Evolutionary conservation across 2,888 invertebrate species (phyloP).

Genomic region (Terebella lapidaria): DNA sequence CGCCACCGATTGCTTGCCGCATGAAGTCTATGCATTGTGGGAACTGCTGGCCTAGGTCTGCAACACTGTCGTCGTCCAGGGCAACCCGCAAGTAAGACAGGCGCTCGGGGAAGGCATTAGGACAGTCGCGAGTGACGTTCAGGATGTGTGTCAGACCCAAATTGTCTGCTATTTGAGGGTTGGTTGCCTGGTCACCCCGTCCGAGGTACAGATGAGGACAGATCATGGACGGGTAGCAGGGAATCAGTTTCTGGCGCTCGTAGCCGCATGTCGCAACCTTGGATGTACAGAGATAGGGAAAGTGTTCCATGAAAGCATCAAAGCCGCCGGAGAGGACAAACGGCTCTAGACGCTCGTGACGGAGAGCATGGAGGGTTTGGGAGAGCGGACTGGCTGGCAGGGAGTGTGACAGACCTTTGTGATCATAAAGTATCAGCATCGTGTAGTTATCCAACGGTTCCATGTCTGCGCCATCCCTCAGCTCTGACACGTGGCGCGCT

Average conservation of each 20-base stretch:
- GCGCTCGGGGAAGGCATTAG: slow-evolving; percentile 5
- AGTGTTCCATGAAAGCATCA: slow-evolving; percentile 23
- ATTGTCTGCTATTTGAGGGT: slow-evolving; percentile 29
- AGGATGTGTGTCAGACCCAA: slow-evolving; percentile 40
- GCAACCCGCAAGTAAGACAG: slow-evolving; percentile 12
- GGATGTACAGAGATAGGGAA: slow-evolving; percentile 30
- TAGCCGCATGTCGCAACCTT: slow-evolving; percentile 9
- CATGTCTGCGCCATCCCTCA: slow-evolving; percentile 9
- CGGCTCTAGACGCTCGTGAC: slow-evolving; percentile 20
- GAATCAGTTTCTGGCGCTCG: slow-evolving; percentile 21
- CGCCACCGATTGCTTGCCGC: slow-evolving; percentile 10
- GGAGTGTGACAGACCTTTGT: slow-evolving; percentile 12
- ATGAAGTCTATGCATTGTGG: slow-evolving; percentile 21
- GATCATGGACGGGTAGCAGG: slow-evolving; percentile 42
- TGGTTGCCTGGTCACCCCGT: slow-evolving; percentile 39
- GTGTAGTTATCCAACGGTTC: slow-evolving; percentile 26
- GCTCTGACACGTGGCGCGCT: slow-evolving; percentile 25
- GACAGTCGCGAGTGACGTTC: slow-evolving; percentile 28
- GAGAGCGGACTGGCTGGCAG: slow-evolving; percentile 24
- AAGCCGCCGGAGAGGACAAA: slow-evolving; percentile 33
- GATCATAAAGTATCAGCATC: slow-evolving; percentile 39
- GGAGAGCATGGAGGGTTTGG: slow-evolving; percentile 7
- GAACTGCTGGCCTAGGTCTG: slow-evolving; percentile 11
- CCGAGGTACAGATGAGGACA: slow-evolving; percentile 39
- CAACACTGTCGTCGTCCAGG: slow-evolving; percentile 16